Evolutionary conservation across 2,113 vertebrate genomes (phyloP), one percentile per base, ranked within the genome.

Genomic region (human (Homo sapiens)): DNA sequence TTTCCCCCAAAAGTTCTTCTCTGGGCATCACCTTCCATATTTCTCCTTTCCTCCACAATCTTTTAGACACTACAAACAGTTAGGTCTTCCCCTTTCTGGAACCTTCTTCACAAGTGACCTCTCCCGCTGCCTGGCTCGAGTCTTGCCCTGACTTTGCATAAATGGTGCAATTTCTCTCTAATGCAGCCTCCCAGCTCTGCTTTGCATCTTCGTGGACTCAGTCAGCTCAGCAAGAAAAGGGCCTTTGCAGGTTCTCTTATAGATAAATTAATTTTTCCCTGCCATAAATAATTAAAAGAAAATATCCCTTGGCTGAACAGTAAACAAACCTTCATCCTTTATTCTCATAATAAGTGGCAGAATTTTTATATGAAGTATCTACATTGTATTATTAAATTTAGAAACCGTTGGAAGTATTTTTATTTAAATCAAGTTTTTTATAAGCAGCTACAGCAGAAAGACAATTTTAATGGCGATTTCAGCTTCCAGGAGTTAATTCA

Each of bases 221-320:
- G 43, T 38, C 52, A 27, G 48, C n/a, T 64, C 32, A 82, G 45
- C 61, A 92, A 73, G 32, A 94, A 85, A 76, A 70, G 14, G 17
- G 7, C 2, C 12, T 23, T 23, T 38, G 13, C 30, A 84, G 55
- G 13, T 73, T 52, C 35, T 32, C 70, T 22, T 92, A 80, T 30
- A 82, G 32, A 45, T 30, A 82, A 61, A 81, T 92, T 89, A 66
- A 76, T 68, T 73, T 57, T 90, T 52, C 27, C 68, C 76, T 64
- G 50, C 25, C 73, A 72, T 43, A 73, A 61, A 68, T 73, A 93
- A 97, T 81, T 94, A 84, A 93, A 87, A 89, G 78, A 57, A 80
- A 90, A 80, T 75, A 32, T 59, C n/a, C 30, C 59, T 83, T 38
- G 12, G 23, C 48, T 57, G 40, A 96, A 82, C 32, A 93, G 23